Percentiles rank a stretch among this genome's conserved stretches.
Evolutionary conservation across 2,797 vertebrate genomes (phyloP).

Genomic region (Oryzias sinensis): DNA sequence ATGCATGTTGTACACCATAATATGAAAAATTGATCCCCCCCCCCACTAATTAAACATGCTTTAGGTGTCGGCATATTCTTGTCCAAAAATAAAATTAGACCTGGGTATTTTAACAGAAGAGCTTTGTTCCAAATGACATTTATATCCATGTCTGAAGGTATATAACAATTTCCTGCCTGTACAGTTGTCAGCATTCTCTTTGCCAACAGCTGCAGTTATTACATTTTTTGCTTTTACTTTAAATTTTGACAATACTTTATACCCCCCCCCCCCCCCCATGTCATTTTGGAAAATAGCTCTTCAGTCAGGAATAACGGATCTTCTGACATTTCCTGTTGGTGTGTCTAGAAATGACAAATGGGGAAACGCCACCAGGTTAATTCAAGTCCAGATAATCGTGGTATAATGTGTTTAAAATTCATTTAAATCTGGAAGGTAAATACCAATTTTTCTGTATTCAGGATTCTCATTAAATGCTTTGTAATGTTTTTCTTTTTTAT

Average conservation of each 20-base stretch:
- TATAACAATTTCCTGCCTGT: conserved; percentile 34
- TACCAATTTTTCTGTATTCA: conserved; percentile 20
- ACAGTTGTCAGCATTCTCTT: conserved; percentile 34
- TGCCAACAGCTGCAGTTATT: conserved; percentile 48
- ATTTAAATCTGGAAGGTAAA: conserved; percentile 27
- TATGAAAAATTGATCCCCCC: conserved; percentile 51
- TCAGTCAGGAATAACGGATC: conserved; percentile 19
- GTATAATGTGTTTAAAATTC: conserved; percentile 28
- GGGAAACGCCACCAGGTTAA: conserved; percentile 37
- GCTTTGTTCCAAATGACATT: conserved; percentile 65
- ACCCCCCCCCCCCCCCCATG: conserved; percentile 30
- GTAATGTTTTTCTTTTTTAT: conserved; percentile 32
- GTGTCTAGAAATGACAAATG: conserved; percentile 40
- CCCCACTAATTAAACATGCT: conserved; percentile 52
- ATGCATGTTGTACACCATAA: conserved; percentile 77
- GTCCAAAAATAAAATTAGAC: conserved; percentile 54
- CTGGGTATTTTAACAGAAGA: conserved; percentile 44
- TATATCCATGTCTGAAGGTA: conserved; percentile 14
- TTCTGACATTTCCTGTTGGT: conserved; percentile 30
- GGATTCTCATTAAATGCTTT: conserved; percentile 40
- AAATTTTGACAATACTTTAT: conserved; percentile 35
- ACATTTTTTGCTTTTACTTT: conserved; percentile 25
- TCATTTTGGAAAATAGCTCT: conserved; percentile 56
- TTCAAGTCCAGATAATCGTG: conserved; percentile 32
- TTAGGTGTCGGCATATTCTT: conserved; percentile 65